Percentiles rank a stretch among this genome's conserved stretches.
Conservation (phyloP, 2,888 invertebrate genomes). For the Pristionchus maxplancki region DNA sequence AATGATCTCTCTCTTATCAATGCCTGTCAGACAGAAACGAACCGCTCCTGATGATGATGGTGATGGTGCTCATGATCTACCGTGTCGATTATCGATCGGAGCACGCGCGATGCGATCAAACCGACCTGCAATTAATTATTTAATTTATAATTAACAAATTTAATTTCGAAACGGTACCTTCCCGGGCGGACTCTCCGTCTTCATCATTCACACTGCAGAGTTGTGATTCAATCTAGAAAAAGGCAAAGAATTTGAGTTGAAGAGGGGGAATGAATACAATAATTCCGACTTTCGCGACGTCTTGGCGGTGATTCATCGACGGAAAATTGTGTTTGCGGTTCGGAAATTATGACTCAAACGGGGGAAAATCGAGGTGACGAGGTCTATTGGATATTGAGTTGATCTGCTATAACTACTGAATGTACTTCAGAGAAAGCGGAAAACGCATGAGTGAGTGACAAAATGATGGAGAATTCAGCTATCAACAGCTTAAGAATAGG, state of each 20-base stretch:
- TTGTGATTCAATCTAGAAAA: neutral
- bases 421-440: too few species aligned
- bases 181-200: constrained; percentile 1
- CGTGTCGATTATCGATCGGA: constrained; percentile 3
- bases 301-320: neutral
- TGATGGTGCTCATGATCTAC: neutral
- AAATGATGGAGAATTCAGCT: neutral
- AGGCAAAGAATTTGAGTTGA: neutral
- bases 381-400: neutral
- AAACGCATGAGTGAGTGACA: too few species aligned
- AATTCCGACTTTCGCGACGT: neutral
- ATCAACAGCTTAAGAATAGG: neutral
- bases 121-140: neutral
- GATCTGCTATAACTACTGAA: too few species aligned
- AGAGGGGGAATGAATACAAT: neutral
- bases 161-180: neutral
- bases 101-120: neutral
- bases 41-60: neutral
- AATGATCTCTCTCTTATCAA: neutral
- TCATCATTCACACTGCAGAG: neutral
- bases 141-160: neutral
- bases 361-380: neutral
- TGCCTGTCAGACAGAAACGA: too few species aligned
- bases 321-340: neutral
- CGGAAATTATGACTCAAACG: constrained; percentile 7